Evolutionary conservation across 2,797 vertebrate genomes (phyloP), one percentile per base, ranked within the genome.

Genomic region (Hylomyscus alleni): DNA sequence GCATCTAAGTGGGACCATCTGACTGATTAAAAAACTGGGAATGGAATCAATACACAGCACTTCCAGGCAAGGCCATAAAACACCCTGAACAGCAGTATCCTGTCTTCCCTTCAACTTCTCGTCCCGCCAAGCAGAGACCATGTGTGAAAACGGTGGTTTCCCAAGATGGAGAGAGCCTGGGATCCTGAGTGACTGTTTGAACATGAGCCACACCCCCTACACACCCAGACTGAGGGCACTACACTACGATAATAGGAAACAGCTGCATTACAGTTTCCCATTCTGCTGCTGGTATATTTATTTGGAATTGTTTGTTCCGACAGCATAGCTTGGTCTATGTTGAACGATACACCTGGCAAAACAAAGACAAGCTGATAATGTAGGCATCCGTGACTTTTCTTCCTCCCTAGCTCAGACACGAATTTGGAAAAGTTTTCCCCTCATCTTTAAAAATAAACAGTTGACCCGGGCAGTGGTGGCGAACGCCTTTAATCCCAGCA

Each of bases 21-120:
- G 82, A 82, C 89, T 37, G 67, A 93, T 84, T 44, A 77, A 91
- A 91, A 85, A 40, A 94, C 90, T 54, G 40, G 40, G 24, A 54
- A 87, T 69, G 62, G 37, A 93, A 80, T 52, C 78, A 89, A 84
- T 34, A 77, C 0, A 52, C 1, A 13, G 37, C 52, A 60, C 37
- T 90, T 95, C 56, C 62, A 93, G 40, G 44, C 24, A n/a, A 94
- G 65, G 52, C 19, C 44, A 22, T 65, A 37, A 89, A 82, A 91
- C 81, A 85, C 69, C 60, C 73, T 52, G 20, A 47, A 56, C 3
- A 31, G 29, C 52, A 58, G 58, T 37, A 69, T 2, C 26, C 37
- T 72, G 34, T 72, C 67, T 93, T 88, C 20, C 37, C 44, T 54
- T 44, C 50, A 78, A 50, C 40, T 82, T 86, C 58, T 69, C 77